These are phyloP conservation scores for Drosophila yooni DNA, from an alignment of 2,888 invertebrate species.

Conservation along the genomic window DNA sequence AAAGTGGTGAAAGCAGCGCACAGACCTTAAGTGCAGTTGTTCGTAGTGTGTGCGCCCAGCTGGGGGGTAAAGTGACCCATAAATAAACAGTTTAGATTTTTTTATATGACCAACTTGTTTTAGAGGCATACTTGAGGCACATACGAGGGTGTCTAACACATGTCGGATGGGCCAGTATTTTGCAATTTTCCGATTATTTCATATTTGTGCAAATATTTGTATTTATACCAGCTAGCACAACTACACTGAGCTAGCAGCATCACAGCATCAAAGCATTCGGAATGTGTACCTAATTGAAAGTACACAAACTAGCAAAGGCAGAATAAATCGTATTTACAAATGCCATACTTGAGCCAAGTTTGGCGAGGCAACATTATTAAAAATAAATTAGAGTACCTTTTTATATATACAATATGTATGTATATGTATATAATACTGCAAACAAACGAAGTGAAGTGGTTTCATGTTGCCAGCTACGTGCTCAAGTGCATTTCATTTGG, in stretches of 20 bases:
- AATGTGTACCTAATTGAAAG: constrained; percentile 66
- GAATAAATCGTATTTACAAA: constrained; percentile 50
- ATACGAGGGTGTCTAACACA: constrained; percentile 17
- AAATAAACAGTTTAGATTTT: constrained; percentile 76
- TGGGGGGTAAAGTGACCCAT: constrained; percentile 77
- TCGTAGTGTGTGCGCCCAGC: constrained; percentile 54
- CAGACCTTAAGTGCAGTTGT: constrained; percentile 39
- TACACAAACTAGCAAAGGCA: constrained; percentile 60
- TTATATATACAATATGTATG: background rate
- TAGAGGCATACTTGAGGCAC: constrained; percentile 1
- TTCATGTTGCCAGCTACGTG: constrained; percentile 73
- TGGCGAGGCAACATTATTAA: constrained; percentile 68
- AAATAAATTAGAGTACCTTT: constrained; percentile 75
- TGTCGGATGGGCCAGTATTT: constrained; percentile 12
- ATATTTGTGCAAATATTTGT: constrained; percentile 58
- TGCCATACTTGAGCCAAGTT: constrained; percentile 26
- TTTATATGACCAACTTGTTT: constrained; percentile 49
- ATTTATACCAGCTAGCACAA: constrained; percentile 24
- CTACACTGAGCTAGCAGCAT: constrained; percentile 20
- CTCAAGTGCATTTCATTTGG: constrained; percentile 74
- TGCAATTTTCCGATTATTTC: constrained; percentile 10
- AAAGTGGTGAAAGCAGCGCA: constrained; percentile 65
- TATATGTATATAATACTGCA: constrained; percentile 43
- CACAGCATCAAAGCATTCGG: constrained; percentile 36
- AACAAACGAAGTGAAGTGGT: constrained; percentile 59